These are phyloP conservation scores for Tetragnatha montana DNA, from an alignment of 2,888 invertebrate species.

Conservation along the genomic window DNA sequence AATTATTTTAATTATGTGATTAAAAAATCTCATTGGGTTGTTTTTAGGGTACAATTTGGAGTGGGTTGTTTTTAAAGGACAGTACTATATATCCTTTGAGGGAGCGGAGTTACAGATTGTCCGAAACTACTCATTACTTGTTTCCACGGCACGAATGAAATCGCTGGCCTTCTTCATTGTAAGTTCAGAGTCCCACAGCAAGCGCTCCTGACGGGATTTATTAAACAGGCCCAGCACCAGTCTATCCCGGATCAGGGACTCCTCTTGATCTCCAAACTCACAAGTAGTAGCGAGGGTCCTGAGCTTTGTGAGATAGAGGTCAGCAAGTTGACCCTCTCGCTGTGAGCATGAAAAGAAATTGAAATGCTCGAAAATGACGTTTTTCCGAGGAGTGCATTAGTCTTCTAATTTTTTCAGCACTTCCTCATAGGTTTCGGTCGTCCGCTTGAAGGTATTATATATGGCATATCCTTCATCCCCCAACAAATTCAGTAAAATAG, in stretches of 20 bases:
- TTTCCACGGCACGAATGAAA: neutral
- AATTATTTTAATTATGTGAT: neutral
- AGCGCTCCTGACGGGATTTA: neutral
- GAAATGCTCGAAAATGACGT: neutral
- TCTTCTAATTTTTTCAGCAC: too few relatives aligned
- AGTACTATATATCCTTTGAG: neutral
- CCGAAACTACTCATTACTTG: neutral
- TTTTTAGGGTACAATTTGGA: conserved; percentile 9
- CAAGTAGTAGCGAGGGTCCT: conserved; percentile 13
- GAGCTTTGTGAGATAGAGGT: conserved; percentile 5
- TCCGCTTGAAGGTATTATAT: too few relatives aligned
- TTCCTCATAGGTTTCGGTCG: too few relatives aligned
- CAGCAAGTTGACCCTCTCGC: conserved; percentile 12
- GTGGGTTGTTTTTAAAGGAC: conserved; percentile 15
- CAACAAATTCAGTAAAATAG: too few relatives aligned
- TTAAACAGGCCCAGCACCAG: conserved; percentile 6
- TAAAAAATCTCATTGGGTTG: neutral
- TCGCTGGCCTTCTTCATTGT: neutral
- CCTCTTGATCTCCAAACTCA: conserved; percentile 12
- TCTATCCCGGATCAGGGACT: neutral
- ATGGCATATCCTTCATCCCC: too few relatives aligned
- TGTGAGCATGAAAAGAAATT: conserved; percentile 17
- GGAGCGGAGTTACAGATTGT: neutral
- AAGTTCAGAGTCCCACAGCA: neutral
- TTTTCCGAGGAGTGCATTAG: too few relatives aligned